Base-by-base conservation (phyloP, 2,113 vertebrate species). In the Cricetomys ansorgei region DNA sequence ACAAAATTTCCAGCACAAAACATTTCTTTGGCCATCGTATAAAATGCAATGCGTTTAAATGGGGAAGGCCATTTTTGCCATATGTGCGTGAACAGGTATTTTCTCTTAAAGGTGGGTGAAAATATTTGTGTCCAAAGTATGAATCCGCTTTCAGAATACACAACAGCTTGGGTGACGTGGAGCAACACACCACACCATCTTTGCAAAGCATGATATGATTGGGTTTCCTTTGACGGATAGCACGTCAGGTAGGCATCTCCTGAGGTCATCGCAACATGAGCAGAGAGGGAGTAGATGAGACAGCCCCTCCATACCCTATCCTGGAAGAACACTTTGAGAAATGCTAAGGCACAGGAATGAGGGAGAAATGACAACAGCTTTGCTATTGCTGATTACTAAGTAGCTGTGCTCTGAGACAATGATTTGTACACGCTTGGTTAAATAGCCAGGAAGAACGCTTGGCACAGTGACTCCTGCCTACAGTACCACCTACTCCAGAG, bases 1-100 rank as follows among this genome's bases (percentile, higher is more conserved):
- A 94, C 62, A 81, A 93, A 95, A 91, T 91, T 64, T 73, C 67
- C 67, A 92, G 29, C 92, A 55, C 67, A 67, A 91, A 83, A 72
- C 43, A 79, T 73, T 31, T 93, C 67, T 59, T 15, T 62, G 75
- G 34, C 50, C 75, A 69, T 89, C 72, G 86, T 43, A 73, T 79
- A 94, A 92, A 94, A 92, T 67, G 29, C 77, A 50, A 2, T 62
- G 81, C 40, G 57, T 76, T 76, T 34, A 31, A 53, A 48, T n/a
- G 10, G 67, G 83, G 31, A 95, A 87, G 85, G 15, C 67, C 83
- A 77, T 86, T 59, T 81, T 59, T 57, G 59, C 79, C 89, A 57
- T 37, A 81, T 17, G 10, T 64, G 25, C 27, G 27, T 83, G 77
- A 94, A 64, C 45, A 91, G 29, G 69, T 48, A 80, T 43, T 91